These are phyloP conservation scores for Pararge aegeria DNA, from an alignment of 1,140 invertebrate species.

Conservation along the genomic window DNA sequence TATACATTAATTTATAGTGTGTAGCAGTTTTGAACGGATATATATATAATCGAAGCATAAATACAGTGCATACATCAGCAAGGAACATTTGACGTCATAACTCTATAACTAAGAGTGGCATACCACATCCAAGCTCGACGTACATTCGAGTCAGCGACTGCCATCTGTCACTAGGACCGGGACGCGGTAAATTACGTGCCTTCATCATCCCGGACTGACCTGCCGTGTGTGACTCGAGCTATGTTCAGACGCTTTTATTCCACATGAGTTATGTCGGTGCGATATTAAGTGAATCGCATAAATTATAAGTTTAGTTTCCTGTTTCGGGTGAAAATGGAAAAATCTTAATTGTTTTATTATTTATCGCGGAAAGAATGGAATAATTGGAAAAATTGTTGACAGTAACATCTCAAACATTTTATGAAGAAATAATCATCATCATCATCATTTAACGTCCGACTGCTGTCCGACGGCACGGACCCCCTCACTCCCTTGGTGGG, in stretches of 20 bases:
- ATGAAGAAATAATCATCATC: too few relatives aligned
- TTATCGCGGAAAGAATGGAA: too few relatives aligned
- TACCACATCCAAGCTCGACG: constrained; percentile 9
- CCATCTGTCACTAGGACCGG: constrained; percentile 56
- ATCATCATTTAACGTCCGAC: too few relatives aligned
- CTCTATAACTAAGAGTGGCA: background rate
- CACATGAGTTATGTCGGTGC: constrained; percentile 16
- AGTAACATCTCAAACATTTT: too few relatives aligned
- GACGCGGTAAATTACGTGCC: constrained; percentile 58
- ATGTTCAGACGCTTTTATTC: constrained; percentile 24
- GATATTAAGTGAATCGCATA: constrained; percentile 12
- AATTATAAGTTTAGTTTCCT: background rate
- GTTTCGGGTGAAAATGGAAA: too few relatives aligned
- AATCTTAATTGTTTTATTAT: too few relatives aligned
- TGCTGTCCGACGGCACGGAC: too few relatives aligned
- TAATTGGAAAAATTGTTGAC: too few relatives aligned
- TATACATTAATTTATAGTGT: background rate
- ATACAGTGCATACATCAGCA: background rate
- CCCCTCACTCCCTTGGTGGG: too few relatives aligned
- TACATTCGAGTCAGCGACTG: constrained; percentile 19
- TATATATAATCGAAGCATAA: background rate
- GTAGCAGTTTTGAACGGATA: too few relatives aligned
- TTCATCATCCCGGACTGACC: constrained; percentile 53
- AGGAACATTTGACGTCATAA: background rate
- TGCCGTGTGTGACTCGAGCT: constrained; percentile 26